A percentile compares a stretch with the other conserved stretches of the same genome.
phyloP scores from a whole-genome alignment of 2,113 vertebrate genomes.

The Trochalopteron elliotii region DNA sequence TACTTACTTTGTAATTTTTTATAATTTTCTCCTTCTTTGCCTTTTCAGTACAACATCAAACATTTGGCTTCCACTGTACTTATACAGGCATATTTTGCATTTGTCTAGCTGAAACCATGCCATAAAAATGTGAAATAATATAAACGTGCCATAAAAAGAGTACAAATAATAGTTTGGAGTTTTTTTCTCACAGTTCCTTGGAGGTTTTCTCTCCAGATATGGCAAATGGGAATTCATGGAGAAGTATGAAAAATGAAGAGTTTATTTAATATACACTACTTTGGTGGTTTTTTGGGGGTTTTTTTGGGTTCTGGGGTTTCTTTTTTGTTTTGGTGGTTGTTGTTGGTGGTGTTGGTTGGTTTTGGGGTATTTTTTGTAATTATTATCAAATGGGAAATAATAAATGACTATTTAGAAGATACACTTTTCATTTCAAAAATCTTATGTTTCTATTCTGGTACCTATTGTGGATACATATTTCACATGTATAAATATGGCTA shows the following conservation, averaged over 20 bases:
- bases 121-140: not conserved
- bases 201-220: not conserved
- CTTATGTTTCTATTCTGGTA: not conserved
- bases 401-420: not conserved
- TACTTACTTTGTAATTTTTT: not conserved
- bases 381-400: not conserved
- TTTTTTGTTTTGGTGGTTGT: not conserved
- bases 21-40: not conserved
- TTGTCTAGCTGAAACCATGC: not conserved
- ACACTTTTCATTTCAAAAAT: not conserved
- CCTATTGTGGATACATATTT: not conserved
- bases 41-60: not conserved
- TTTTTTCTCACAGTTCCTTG: not conserved
- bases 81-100: not conserved
- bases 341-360: too few species aligned
- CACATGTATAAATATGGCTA: not conserved
- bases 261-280: not conserved
- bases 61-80: not conserved
- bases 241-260: not conserved
- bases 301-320: not conserved
- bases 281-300: not conserved
- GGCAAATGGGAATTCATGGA: not conserved
- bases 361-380: not conserved
- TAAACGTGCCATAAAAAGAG: not conserved
- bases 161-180: fast-evolving